Percentiles rank a stretch among this genome's conserved stretches.
phyloP scores from a whole-genome alignment of 2,797 vertebrate genomes.

The Kryptolebias ocellatus region DNA sequence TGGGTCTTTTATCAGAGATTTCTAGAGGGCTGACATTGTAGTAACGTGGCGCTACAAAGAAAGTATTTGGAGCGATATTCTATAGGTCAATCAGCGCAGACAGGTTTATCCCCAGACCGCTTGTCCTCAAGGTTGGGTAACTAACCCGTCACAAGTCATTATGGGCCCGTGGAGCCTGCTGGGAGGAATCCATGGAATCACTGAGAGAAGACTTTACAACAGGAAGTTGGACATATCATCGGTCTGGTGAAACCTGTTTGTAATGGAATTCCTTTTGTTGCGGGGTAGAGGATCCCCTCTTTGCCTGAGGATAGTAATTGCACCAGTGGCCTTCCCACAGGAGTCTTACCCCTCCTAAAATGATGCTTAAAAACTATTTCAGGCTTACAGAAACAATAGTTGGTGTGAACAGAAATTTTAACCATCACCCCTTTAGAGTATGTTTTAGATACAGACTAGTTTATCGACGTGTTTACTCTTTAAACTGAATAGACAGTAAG shows the following conservation, averaged over 20 bases:
- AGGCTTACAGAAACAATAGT: background rate
- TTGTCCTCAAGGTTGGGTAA: conserved; percentile 65
- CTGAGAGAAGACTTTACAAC: conserved; percentile 63
- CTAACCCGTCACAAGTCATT: conserved; percentile 61
- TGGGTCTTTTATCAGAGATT: conserved; percentile 60
- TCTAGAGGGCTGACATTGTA: conserved; percentile 74
- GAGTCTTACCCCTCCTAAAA: conserved; percentile 22
- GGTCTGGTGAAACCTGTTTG: conserved; percentile 76
- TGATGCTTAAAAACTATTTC: conserved; percentile 15
- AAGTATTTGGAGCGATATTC: conserved; percentile 64
- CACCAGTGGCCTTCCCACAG: conserved; percentile 52
- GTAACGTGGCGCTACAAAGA: conserved; percentile 62
- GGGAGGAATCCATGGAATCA: conserved; percentile 71
- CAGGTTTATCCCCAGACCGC: conserved; percentile 58
- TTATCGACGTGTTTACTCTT: too few relatives aligned
- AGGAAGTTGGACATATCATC: conserved; percentile 66
- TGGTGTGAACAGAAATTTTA: background rate
- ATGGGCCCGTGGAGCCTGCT: conserved; percentile 57
- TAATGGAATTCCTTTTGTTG: conserved; percentile 78
- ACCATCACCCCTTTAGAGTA: background rate
- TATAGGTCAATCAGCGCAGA: conserved; percentile 61
- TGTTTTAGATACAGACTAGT: background rate
- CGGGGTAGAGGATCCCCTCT: conserved; percentile 72
- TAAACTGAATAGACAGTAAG: too few relatives aligned
- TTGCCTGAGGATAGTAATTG: conserved; percentile 67